These are phyloP conservation scores for Chascanopsetta lugubris DNA, from an alignment of 2,113 vertebrate species.

Conservation along the genomic window DNA sequence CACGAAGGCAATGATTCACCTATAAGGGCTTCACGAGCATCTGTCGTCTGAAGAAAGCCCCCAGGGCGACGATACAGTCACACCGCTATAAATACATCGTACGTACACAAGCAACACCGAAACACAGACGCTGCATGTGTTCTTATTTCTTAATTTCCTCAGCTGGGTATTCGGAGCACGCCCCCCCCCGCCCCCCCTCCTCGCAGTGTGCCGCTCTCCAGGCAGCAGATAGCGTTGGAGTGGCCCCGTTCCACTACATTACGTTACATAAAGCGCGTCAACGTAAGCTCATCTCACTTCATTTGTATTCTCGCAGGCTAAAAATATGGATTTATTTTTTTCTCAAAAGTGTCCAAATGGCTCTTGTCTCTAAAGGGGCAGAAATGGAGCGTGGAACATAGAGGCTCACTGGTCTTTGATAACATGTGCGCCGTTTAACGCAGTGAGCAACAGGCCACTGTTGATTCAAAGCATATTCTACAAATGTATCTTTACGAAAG, in stretches of 20 bases:
- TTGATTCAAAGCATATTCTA: too few relatives aligned
- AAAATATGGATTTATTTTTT: conserved; percentile 72
- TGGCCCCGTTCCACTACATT: conserved; percentile 52
- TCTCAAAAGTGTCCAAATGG: conserved; percentile 64
- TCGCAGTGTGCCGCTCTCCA: conserved; percentile 41
- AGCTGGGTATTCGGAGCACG: conserved; percentile 41
- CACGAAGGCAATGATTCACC: conserved; percentile 55
- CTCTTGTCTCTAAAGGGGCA: conserved; percentile 58
- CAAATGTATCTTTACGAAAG: too few relatives aligned
- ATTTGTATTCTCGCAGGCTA: conserved; percentile 64
- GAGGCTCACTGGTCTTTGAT: conserved; percentile 25
- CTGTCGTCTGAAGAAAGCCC: conserved; percentile 29
- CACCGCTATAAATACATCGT: too few relatives aligned
- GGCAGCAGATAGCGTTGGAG: conserved; percentile 43
- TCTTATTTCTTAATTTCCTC: background rate
- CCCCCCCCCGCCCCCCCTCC: conserved; percentile 17
- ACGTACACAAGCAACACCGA: conserved; percentile 16
- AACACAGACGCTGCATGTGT: conserved; percentile 26
- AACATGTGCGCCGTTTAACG: conserved; percentile 22
- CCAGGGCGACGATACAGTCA: conserved; percentile 15
- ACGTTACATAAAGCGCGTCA: conserved; percentile 66
- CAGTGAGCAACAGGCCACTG: conserved; percentile 10
- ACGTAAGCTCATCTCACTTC: conserved; percentile 58
- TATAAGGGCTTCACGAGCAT: conserved; percentile 24
- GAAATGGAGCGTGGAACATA: conserved; percentile 26